phyloP scores from a whole-genome alignment of 2,888 invertebrate genomes.

The Rambutsinella grinnellia region DNA sequence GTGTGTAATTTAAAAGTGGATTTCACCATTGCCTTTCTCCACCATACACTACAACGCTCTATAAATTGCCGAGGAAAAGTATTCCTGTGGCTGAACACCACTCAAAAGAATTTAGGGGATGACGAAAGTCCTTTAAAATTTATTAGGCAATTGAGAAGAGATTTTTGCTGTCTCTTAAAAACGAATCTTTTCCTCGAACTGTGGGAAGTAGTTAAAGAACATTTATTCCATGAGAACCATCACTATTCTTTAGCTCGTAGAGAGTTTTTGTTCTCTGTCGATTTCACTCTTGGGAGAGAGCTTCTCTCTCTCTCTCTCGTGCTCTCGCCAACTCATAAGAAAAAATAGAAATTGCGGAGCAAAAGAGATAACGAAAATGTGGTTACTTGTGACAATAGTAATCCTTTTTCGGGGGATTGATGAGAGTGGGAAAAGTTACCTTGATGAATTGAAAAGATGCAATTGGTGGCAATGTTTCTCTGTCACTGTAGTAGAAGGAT shows the following conservation, averaged over 20 bases:
- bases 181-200: no score
- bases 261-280: conserved; percentile 15
- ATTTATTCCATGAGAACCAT: neutral
- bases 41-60: no score
- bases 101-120: no score
- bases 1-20: no score
- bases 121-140: no score
- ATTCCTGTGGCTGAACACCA: no score
- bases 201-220: neutral
- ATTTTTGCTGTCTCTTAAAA: no score
- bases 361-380: conserved; percentile 52
- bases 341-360: conserved; percentile 31
- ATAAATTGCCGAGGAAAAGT: no score
- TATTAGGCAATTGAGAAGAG: no score
- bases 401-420: conserved; percentile 51
- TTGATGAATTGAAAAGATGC: conserved; percentile 93
- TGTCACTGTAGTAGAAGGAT: conserved; percentile 93
- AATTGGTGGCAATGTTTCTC: conserved; percentile 87
- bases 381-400: conserved; percentile 54
- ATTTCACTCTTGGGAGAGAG: neutral
- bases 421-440: conserved; percentile 72
- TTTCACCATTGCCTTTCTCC: no score
- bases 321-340: neutral
- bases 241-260: neutral
- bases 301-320: conserved; percentile 1